These are phyloP conservation scores for Pontoporia blainvillei DNA, from an alignment of 2,113 vertebrate genomes.

Conservation along the genomic window DNA sequence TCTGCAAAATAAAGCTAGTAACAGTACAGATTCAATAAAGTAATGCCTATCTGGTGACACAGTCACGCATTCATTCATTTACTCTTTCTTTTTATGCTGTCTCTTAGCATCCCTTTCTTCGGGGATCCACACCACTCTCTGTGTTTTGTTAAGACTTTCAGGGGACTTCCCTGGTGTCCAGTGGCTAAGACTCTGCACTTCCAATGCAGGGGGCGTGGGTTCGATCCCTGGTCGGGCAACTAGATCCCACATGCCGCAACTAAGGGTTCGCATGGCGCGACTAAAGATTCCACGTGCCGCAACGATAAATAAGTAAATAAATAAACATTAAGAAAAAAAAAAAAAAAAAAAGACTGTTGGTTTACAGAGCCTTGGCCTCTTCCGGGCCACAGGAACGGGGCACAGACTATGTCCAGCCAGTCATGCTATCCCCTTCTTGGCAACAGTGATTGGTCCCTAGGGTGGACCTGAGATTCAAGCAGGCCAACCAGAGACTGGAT, in stretches of 20 bases:
- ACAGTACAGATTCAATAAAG: not conserved
- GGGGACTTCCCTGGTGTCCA: not conserved
- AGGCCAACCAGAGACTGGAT: not conserved
- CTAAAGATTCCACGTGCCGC: not conserved
- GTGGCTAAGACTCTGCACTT: not conserved
- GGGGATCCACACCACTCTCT: not conserved
- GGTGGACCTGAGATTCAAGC: not conserved
- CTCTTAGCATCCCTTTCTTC: not conserved
- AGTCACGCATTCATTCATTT: not conserved
- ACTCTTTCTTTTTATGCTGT: not conserved
- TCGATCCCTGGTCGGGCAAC: not conserved
- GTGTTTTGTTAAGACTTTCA: not conserved
- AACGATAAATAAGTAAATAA: not conserved
- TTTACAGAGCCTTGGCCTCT: not conserved
- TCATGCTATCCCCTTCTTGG: not conserved
- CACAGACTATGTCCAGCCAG: not conserved
- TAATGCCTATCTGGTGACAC: not conserved
- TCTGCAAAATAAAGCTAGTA: not conserved
- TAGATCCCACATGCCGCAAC: not conserved
- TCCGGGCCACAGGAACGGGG: not conserved
- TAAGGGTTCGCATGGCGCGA: not conserved
- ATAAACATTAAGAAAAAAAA: not conserved
- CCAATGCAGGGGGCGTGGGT: not conserved
- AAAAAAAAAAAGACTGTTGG: not conserved
- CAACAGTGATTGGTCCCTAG: not conserved